Conservation (phyloP, 1,140 invertebrate species). For the Venustaconcha ellipsiformis region DNA sequence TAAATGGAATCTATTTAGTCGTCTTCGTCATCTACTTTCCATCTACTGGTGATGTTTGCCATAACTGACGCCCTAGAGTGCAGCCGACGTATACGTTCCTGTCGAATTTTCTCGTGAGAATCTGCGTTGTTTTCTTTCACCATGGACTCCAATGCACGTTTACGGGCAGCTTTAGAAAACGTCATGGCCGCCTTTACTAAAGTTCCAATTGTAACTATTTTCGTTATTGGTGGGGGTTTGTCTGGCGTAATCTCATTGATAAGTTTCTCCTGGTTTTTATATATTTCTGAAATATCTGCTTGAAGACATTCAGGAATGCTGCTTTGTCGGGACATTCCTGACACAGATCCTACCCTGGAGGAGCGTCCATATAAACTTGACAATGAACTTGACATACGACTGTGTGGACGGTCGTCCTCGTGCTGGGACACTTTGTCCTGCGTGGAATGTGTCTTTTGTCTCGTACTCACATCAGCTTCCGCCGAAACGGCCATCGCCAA, state of each 20-base stretch:
- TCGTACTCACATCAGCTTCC: neutral
- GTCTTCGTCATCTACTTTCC: conserved; percentile 6
- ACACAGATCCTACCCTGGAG: conserved; percentile 20
- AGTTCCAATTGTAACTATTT: conserved; percentile 22
- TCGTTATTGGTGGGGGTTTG: conserved; percentile 16
- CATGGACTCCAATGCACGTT: conserved; percentile 21
- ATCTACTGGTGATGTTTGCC: conserved; percentile 18
- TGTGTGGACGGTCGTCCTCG: conserved; percentile 5
- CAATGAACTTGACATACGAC: conserved; percentile 12
- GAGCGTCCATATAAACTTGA: conserved; percentile 21
- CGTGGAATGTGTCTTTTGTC: neutral
- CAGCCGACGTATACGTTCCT: conserved; percentile 21
- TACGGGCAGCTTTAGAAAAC: conserved; percentile 26
- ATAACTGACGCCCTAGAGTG: conserved; percentile 25
- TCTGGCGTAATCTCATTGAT: conserved; percentile 25
- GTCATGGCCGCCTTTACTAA: conserved; percentile 24
- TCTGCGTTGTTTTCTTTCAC: conserved; percentile 27
- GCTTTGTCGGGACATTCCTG: conserved; percentile 18
- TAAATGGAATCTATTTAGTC: too few relatives aligned
- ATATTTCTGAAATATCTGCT: conserved; percentile 28
- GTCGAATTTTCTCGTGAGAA: conserved; percentile 21
- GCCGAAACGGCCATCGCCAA: conserved; percentile 6
- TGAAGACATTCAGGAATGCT: conserved; percentile 15
- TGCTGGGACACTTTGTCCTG: conserved; percentile 11
- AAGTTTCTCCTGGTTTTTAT: conserved; percentile 17